Conservation (phyloP, 1,140 invertebrate genomes). For the Zaprionus tsacasi region DNA sequence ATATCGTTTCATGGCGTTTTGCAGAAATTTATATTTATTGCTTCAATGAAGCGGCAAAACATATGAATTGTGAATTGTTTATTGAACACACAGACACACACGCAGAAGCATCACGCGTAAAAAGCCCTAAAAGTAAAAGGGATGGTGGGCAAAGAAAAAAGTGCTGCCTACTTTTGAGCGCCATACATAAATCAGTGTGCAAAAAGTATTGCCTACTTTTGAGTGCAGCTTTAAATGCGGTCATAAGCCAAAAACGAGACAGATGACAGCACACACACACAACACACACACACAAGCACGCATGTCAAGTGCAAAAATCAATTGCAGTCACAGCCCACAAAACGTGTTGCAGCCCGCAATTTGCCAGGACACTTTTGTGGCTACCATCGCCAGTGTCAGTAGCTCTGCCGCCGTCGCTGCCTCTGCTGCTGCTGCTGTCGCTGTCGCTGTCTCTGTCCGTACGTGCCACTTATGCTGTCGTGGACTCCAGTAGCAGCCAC, state of each 20-base stretch:
- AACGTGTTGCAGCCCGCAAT: slow-evolving; percentile 70
- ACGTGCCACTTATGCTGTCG: slow-evolving; percentile 72
- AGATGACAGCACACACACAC: background rate
- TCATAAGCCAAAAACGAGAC: background rate
- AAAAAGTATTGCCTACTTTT: slow-evolving; percentile 1
- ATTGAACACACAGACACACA: slow-evolving; percentile 31
- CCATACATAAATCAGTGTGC: background rate
- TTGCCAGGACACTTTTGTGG: slow-evolving; percentile 69
- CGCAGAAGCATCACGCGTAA: background rate
- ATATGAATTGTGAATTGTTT: slow-evolving; percentile 58
- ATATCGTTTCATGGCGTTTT: slow-evolving; percentile 53
- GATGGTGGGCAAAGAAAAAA: background rate
- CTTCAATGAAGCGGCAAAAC: slow-evolving; percentile 65
- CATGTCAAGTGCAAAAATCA: slow-evolving; percentile 62
- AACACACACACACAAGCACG: slow-evolving; percentile 1
- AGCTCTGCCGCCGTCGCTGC: slow-evolving; percentile 2
- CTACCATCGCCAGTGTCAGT: slow-evolving; percentile 22
- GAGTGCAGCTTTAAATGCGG: slow-evolving; percentile 1
- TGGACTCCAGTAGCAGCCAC: slow-evolving; percentile 36
- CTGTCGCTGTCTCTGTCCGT: slow-evolving; percentile 15
- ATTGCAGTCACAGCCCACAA: slow-evolving; percentile 60
- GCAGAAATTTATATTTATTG: slow-evolving; percentile 72
- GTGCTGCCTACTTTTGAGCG: slow-evolving; percentile 16
- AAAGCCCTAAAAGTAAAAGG: background rate
- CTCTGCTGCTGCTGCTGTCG: slow-evolving; percentile 1